Conservation (phyloP, 2,113 vertebrate genomes). For the Actenoides hombroni region DNA sequence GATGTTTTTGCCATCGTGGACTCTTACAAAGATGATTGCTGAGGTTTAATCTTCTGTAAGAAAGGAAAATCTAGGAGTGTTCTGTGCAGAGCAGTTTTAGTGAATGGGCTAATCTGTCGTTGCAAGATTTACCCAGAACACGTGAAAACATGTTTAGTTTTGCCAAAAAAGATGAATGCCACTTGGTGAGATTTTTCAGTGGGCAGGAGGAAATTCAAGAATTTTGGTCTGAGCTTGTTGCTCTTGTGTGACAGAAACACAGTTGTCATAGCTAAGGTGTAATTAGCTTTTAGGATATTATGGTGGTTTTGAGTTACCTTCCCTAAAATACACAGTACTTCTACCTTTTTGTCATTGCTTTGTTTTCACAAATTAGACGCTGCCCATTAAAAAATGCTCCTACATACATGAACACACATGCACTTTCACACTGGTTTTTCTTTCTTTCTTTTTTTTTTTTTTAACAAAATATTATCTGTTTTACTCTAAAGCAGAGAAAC, state of each 20-base stretch:
- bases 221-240: neutral
- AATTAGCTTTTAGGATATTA: neutral
- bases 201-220: neutral
- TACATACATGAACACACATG: neutral
- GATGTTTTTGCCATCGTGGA: neutral
- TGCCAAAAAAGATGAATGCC: neutral
- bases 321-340: neutral
- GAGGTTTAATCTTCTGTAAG: neutral
- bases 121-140: neutral
- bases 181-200: neutral
- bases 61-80: neutral
- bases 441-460: neutral
- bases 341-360: neutral
- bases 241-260: neutral
- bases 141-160: neutral
- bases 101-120: neutral
- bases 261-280: neutral
- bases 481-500: constrained; percentile 3
- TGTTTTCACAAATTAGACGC: neutral
- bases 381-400: neutral
- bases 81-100: neutral
- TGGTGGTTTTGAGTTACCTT: neutral
- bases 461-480: neutral
- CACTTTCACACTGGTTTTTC: neutral
- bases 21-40: neutral